A percentile compares a stretch with the other conserved stretches of the same genome.
These are phyloP conservation scores for Physella acuta DNA, from an alignment of 1,140 invertebrate genomes.

Conservation along the genomic window DNA sequence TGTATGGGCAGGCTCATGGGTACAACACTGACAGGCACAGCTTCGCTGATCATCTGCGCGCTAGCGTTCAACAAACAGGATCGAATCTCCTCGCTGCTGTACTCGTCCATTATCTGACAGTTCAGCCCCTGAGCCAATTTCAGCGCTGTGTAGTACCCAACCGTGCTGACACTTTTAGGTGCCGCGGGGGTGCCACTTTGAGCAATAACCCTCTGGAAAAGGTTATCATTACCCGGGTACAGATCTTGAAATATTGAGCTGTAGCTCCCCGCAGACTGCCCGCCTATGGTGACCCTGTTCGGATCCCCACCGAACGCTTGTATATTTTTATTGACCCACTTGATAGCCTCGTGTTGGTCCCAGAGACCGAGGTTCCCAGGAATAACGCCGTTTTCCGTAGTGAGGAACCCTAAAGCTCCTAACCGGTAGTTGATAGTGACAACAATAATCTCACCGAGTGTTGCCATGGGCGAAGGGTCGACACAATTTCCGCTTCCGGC, in stretches of 20 bases:
- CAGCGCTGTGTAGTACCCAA: not conserved
- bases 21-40: not conserved
- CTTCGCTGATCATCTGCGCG: not conserved
- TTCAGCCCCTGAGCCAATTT: not conserved
- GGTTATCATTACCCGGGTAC: not conserved
- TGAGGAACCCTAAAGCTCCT: conserved; percentile 56
- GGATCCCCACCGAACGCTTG: conserved; percentile 41
- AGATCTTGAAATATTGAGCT: not conserved
- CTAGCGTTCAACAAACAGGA: not conserved
- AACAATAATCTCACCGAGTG: conserved; percentile 55
- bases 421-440: conserved; percentile 64
- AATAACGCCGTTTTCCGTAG: conserved; percentile 22
- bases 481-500: not conserved
- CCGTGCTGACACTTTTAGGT: not conserved
- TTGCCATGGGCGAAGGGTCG: not conserved
- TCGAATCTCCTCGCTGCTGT: not conserved
- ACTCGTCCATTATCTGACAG: not conserved
- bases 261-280: conserved; percentile 38
- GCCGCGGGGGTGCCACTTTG: not conserved
- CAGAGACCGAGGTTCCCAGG: conserved; percentile 66
- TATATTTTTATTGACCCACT: conserved; percentile 67
- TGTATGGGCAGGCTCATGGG: not conserved
- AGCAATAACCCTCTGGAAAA: not conserved
- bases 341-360: conserved; percentile 88
- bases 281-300: conserved; percentile 39